These are phyloP conservation scores for Tipula confusa DNA, from an alignment of 2,888 invertebrate species.

Conservation along the genomic window DNA sequence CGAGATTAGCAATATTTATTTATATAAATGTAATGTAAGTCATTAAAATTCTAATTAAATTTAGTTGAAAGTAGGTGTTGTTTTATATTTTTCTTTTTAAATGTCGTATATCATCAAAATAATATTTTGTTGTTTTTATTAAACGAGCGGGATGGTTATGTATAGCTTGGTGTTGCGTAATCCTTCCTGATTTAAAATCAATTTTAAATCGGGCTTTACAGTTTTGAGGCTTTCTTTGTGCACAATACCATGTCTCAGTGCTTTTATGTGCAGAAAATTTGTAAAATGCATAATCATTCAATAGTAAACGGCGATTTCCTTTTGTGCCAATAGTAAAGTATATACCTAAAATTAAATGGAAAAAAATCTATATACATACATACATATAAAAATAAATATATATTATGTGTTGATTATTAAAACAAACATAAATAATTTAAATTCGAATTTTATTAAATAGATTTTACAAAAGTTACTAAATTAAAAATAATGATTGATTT, in stretches of 20 bases:
- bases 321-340: not conserved
- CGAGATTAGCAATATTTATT: too few species aligned
- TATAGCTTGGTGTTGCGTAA: not conserved
- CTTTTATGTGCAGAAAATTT: not conserved
- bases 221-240: not conserved
- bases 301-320: not conserved
- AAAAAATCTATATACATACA: not conserved
- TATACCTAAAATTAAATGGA: not conserved
- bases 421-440: not conserved
- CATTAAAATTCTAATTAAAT: too few species aligned
- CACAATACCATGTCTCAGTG: not conserved
- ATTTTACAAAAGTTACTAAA: too few species aligned
- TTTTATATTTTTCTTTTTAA: not conserved
- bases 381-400: not conserved
- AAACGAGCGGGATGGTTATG: not conserved
- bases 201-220: constrained; percentile 20
- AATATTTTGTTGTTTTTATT: not conserved
- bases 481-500: too few species aligned
- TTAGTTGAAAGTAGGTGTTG: too few species aligned
- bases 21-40: too few species aligned
- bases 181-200: not conserved
- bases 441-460: too few species aligned
- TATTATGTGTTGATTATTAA: not conserved
- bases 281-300: constrained; percentile 4
- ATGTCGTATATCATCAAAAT: not conserved